phyloP scores from a whole-genome alignment of 2,113 vertebrate genomes.

The Aegypius monachus region DNA sequence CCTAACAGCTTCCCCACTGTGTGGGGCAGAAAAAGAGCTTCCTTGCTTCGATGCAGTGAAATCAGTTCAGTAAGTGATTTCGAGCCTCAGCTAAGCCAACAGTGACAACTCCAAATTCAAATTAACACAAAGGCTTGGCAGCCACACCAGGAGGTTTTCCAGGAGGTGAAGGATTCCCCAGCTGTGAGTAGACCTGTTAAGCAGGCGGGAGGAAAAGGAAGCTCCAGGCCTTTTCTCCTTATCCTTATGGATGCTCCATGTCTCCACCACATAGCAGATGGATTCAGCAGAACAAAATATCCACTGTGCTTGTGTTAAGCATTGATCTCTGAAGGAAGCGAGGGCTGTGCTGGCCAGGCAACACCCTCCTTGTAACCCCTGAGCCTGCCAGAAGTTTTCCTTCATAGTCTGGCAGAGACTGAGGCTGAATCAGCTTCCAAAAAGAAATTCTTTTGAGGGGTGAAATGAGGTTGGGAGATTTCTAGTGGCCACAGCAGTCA shows the following conservation, averaged over 20 bases:
- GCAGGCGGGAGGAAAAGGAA: background rate
- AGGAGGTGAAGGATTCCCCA: background rate
- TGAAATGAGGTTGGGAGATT: background rate
- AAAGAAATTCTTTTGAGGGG: background rate
- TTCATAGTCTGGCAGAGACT: background rate
- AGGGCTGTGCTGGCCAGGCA: background rate
- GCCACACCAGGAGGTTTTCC: background rate
- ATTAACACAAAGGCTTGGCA: background rate
- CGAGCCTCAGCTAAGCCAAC: background rate
- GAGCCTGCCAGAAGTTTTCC: background rate
- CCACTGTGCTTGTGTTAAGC: background rate
- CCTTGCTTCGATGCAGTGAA: rapidly evolving
- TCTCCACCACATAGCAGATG: background rate
- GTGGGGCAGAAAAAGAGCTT: rapidly evolving
- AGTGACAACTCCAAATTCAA: background rate
- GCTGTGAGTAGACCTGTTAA: background rate
- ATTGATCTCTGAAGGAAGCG: background rate
- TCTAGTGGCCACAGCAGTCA: background rate
- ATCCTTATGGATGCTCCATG: background rate
- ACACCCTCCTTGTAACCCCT: background rate
- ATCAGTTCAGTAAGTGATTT: background rate
- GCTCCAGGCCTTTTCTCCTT: background rate
- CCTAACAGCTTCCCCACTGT: rapidly evolving
- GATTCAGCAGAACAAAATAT: background rate
- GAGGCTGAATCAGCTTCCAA: background rate